These are phyloP conservation scores for Cryptotermes secundus DNA, from an alignment of 1,140 invertebrate genomes.

Conservation along the genomic window DNA sequence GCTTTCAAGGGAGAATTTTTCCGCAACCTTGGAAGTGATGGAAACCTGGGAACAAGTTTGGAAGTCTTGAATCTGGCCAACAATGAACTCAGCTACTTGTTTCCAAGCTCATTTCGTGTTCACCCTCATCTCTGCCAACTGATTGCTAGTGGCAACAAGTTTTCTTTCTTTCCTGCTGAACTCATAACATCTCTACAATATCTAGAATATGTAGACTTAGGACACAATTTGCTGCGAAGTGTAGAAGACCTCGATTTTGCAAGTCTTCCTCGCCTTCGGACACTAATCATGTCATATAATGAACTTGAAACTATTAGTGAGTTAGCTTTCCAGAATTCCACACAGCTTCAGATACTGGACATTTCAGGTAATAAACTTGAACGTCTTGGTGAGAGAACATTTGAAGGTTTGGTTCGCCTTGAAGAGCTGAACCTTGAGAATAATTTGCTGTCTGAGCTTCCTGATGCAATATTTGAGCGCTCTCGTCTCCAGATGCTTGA, in stretches of 20 bases:
- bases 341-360: constrained; percentile 79
- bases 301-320: constrained; percentile 77
- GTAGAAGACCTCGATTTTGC: constrained; percentile 84
- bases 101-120: constrained; percentile 78
- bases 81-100: constrained; percentile 76
- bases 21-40: constrained; percentile 49
- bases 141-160: constrained; percentile 69
- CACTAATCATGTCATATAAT: constrained; percentile 70
- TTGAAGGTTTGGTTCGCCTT: constrained; percentile 77
- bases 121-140: constrained; percentile 71
- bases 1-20: constrained; percentile 80
- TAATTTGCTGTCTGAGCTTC: constrained; percentile 72
- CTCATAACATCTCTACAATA: constrained; percentile 72
- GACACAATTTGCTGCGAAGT: constrained; percentile 70
- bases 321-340: constrained; percentile 87
- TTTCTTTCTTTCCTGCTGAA: constrained; percentile 80
- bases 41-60: constrained; percentile 53
- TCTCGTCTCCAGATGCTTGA: constrained; percentile 75
- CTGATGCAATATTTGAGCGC: constrained; percentile 82
- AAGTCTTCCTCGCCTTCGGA: constrained; percentile 67
- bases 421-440: constrained; percentile 71
- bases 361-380: constrained; percentile 74
- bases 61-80: constrained; percentile 71
- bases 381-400: constrained; percentile 72
- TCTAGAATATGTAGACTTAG: constrained; percentile 72